Evolutionary conservation across 2,113 vertebrate genomes (phyloP), one percentile per base, ranked within the genome.

Genomic region (Oncorhynchus nerka): DNA sequence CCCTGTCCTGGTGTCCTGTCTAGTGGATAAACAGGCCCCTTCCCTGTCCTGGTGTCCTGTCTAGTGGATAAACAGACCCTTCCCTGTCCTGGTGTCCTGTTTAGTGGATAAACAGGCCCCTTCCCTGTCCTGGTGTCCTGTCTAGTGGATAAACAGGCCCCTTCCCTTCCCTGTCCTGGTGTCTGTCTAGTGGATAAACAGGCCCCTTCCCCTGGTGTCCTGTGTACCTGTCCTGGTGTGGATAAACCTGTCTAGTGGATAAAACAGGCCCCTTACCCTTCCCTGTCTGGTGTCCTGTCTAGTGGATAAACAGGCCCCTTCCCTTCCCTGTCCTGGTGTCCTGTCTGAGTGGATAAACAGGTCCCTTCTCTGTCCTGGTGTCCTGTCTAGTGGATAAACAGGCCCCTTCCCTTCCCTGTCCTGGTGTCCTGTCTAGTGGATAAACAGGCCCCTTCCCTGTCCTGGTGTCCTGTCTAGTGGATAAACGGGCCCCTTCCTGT

Each of bases 341-440:
- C n/a, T n/a, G n/a, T n/a, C n/a, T n/a, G n/a, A 16, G 3, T 51
- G 49, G 15, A 51, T 16, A 16, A 16, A 51, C 49, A 16, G 30
- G 4, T 0, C n/a, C n/a, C 26, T 6, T 89, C 81, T 90, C 90
- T 85, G 79, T 70, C 16, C 9, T 61, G 16, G 32, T 45, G 34
- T 30, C 66, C 12, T 15, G 72, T 22, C 12, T 15, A 16, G 13
- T 51, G 49, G 15, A 51, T 16, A 16, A 51, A 51, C 49, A 51
- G 30, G 4, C 0, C n/a, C n/a, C 26, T 6, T 89, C n/a, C n/a
- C 26, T 6, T 89, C 80, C 91, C 90, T 85, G 79, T 70, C 22
- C 9, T 61, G 16, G 32, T 45, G 34, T 30, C 66, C 12, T 15
- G 72, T 22, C 12, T 15, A 16, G 13, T 51, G 49, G 15, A 16